These are phyloP conservation scores for Pseudopodoces humilis DNA, from an alignment of 2,113 vertebrate genomes.

Conservation along the genomic window DNA sequence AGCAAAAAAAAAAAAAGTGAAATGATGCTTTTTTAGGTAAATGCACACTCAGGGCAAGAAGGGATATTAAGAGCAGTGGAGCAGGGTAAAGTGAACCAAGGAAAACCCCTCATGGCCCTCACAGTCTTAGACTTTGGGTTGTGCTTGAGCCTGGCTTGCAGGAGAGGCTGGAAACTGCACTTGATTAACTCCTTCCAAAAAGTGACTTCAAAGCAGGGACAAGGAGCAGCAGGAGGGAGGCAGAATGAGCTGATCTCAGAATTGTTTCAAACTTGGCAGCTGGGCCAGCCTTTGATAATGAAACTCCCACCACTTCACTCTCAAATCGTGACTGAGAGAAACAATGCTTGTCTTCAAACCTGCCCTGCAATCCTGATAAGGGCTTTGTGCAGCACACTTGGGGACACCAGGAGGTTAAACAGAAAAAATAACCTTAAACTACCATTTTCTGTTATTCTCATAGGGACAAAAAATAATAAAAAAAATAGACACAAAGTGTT, in stretches of 20 bases:
- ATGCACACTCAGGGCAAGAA: not conserved
- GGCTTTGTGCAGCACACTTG: not conserved
- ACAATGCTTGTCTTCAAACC: not conserved
- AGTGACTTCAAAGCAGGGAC: not conserved
- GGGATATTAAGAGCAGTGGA: not conserved
- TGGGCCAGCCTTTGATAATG: not conserved
- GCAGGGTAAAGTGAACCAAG: not conserved
- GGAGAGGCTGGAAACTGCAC: not conserved
- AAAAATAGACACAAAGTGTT: not conserved
- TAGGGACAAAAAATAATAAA: no score
- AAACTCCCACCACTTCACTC: not conserved
- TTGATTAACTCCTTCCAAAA: not conserved
- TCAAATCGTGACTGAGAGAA: not conserved
- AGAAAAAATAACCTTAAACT: not conserved
- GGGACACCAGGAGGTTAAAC: not conserved
- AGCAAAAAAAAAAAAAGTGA: not conserved
- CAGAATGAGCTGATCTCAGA: not conserved
- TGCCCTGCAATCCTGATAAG: not conserved
- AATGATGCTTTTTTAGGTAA: not conserved
- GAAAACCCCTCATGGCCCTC: not conserved
- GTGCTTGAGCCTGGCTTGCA: not conserved
- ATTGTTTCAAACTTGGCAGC: not conserved
- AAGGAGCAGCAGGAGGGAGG: not conserved
- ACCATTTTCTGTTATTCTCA: not conserved
- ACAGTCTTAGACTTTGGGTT: not conserved